Evolutionary conservation across 2,888 invertebrate genomes (phyloP).

Genomic region (Caenorhabditis zanzibari): DNA sequence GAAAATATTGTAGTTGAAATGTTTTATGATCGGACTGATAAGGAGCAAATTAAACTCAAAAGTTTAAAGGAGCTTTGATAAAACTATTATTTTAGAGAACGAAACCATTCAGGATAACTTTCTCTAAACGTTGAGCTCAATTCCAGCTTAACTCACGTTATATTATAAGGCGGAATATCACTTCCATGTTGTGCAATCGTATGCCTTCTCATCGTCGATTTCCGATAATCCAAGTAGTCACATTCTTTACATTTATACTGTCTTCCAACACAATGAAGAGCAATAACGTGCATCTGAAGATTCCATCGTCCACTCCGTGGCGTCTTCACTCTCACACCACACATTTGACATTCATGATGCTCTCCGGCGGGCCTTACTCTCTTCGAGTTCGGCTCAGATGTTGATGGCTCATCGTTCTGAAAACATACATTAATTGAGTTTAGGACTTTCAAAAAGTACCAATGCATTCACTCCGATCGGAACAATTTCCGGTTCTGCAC

Average conservation of each 20-base stretch:
- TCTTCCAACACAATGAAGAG: conserved; percentile 66
- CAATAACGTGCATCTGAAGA: conserved; percentile 73
- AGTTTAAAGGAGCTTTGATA: too few relatives aligned
- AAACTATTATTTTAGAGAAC: too few relatives aligned
- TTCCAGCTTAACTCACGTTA: conserved; percentile 40
- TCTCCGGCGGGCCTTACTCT: conserved; percentile 18
- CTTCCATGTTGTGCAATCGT: conserved; percentile 56
- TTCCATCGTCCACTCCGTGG: conserved; percentile 72
- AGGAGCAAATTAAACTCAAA: too few relatives aligned
- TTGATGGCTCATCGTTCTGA: conserved; percentile 44
- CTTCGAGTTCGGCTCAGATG: background rate
- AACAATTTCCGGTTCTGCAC: conserved; percentile 50
- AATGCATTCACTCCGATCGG: conserved; percentile 50
- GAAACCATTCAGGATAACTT: too few relatives aligned
- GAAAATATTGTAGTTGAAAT: too few relatives aligned
- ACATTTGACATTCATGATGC: conserved; percentile 66
- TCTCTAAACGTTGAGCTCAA: too few relatives aligned
- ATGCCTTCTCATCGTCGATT: conserved; percentile 70
- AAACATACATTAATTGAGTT: background rate
- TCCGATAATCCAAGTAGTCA: conserved; percentile 66
- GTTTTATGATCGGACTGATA: too few relatives aligned
- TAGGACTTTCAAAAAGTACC: background rate
- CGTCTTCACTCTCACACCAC: conserved; percentile 67
- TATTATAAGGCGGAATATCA: conserved; percentile 67
- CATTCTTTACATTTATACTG: conserved; percentile 66